These are phyloP conservation scores for Ceratina australensis DNA, from an alignment of 1,140 invertebrate species.

Conservation along the genomic window DNA sequence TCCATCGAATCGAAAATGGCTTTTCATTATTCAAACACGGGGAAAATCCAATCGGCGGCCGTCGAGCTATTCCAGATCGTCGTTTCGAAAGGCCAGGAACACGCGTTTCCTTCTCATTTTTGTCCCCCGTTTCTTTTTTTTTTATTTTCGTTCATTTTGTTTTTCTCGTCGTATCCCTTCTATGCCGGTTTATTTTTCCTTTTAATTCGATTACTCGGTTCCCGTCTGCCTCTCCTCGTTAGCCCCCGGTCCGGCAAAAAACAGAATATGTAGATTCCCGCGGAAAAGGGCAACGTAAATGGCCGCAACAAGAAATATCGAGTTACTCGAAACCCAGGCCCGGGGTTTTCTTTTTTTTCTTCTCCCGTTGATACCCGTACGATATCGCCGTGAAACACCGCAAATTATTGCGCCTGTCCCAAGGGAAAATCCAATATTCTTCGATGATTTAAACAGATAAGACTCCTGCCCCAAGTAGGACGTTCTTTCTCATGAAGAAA, in stretches of 20 bases:
- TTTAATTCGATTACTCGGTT: constrained; percentile 4
- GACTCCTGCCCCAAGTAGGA: too few species aligned
- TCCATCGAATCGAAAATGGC: constrained; percentile 5
- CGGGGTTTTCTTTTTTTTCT: too few species aligned
- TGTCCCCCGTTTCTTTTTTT: too few species aligned
- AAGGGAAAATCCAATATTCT: neutral
- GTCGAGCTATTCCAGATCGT: neutral
- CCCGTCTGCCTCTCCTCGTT: neutral
- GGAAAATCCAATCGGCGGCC: neutral
- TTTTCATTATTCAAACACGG: constrained; percentile 15
- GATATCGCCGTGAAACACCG: constrained; percentile 18
- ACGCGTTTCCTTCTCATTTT: neutral
- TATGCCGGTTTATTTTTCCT: constrained; percentile 23
- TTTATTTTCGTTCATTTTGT: too few species aligned
- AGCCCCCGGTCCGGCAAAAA: neutral
- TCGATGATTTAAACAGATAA: too few species aligned
- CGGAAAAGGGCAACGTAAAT: neutral
- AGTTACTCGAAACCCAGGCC: neutral
- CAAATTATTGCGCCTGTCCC: constrained; percentile 15
- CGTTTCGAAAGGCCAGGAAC: neutral
- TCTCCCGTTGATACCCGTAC: neutral
- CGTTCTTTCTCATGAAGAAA: too few species aligned
- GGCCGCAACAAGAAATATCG: constrained; percentile 25
- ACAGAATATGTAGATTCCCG: constrained; percentile 15
- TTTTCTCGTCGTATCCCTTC: neutral